These are phyloP conservation scores for Empis livida DNA, from an alignment of 2,888 invertebrate species.

Conservation along the genomic window DNA sequence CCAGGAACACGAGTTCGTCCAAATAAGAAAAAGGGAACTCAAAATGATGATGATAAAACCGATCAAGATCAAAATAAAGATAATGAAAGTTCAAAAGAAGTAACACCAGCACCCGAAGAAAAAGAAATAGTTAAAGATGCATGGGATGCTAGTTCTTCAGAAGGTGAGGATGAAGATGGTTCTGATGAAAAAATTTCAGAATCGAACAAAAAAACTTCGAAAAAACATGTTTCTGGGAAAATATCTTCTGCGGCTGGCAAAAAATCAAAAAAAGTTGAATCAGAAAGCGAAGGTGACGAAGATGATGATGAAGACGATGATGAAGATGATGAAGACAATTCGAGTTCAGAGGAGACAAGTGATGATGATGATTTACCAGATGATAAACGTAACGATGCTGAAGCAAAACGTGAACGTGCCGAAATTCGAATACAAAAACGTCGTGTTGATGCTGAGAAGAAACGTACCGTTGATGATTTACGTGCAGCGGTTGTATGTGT, in stretches of 20 bases:
- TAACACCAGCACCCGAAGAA: conserved; percentile 18
- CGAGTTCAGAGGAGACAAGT: conserved; percentile 15
- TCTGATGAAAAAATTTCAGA: conserved; percentile 39
- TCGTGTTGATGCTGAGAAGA: conserved; percentile 55
- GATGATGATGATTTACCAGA: conserved; percentile 29
- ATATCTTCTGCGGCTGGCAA: conserved; percentile 11
- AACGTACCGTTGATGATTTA: conserved; percentile 51
- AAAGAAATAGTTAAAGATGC: conserved; percentile 54
- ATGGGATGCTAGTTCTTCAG: conserved; percentile 65
- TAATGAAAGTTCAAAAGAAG: conserved; percentile 15
- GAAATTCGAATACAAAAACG: conserved; percentile 60
- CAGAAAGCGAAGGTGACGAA: conserved; percentile 36
- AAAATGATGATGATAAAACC: conserved; percentile 26
- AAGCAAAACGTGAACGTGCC: conserved; percentile 59
- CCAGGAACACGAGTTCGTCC: conserved; percentile 64
- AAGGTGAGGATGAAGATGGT: conserved; percentile 33
- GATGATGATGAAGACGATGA: conserved; percentile 18
- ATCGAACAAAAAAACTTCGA: conserved; percentile 23
- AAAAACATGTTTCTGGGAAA: background rate
- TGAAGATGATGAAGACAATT: conserved; percentile 14
- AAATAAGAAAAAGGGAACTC: conserved; percentile 48
- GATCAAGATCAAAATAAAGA: conserved; percentile 15
- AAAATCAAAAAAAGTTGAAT: conserved; percentile 18
- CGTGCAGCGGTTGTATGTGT: conserved; percentile 97
- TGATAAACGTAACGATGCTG: conserved; percentile 58